phyloP scores from a whole-genome alignment of 2,888 invertebrate species.

The Camponotus fellah region DNA sequence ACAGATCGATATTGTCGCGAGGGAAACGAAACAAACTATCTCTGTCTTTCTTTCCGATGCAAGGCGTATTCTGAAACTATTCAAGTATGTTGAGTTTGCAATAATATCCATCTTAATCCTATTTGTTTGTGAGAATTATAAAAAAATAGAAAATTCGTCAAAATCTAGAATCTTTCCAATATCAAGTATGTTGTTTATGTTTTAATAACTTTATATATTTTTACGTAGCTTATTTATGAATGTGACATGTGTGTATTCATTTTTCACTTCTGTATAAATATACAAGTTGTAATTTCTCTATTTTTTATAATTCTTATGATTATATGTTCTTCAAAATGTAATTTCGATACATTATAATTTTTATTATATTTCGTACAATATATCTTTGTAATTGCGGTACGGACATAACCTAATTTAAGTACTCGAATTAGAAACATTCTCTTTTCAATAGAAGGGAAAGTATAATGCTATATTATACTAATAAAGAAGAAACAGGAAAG shows the following conservation, averaged over 20 bases:
- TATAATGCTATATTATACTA: background rate
- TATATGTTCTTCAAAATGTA: background rate
- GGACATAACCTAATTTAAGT: constrained; percentile 19
- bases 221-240: constrained; percentile 13
- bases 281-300: background rate
- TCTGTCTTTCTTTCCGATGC: background rate
- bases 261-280: background rate
- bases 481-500: background rate
- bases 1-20: background rate
- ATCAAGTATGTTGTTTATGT: constrained; percentile 37
- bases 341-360: background rate
- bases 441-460: background rate
- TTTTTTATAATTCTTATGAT: background rate
- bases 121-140: constrained; percentile 59
- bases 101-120: constrained; percentile 75
- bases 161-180: constrained; percentile 53
- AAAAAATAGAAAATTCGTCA: constrained; percentile 67
- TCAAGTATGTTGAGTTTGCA: constrained; percentile 65
- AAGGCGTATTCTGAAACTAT: constrained; percentile 30
- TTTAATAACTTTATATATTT: constrained; percentile 33
- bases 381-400: background rate
- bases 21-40: background rate
- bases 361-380: background rate
- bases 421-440: background rate
- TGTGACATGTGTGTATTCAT: background rate